Evolutionary conservation across 2,888 invertebrate genomes (phyloP), one percentile per base, ranked within the genome.

Genomic region (Polia nebulosa): DNA sequence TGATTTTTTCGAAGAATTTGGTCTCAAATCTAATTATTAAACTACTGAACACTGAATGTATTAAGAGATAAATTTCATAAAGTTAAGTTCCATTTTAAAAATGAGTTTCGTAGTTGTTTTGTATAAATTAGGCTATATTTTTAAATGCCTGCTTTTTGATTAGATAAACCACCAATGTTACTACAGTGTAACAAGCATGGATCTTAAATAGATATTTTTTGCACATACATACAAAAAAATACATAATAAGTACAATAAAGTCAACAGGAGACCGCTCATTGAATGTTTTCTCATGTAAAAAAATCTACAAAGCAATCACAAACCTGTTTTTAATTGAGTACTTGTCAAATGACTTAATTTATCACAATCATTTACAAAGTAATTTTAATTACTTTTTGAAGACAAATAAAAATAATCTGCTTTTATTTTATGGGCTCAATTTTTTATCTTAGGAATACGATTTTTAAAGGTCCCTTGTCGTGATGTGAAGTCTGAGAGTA

Each of bases 161-260:
- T 0, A n/a, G 0, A 41, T 52, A 51, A 1, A 66, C 27, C 17
- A 15, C 44, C 29, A 41, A n/a, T 61, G 60, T 73, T 64, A 64
- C 64, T 73, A 64, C 73, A 77, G 62, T 66, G 68, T 67, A 72
- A 56, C 51, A 63, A 72, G 52, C 51, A 9, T 63, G n/a, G 17
- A 36, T 36, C 13, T 25, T 58, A 53, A 47, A 52, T n/a, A 32
- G 1, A 52, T 27, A 49, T n/a, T 45, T 59, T 62, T 63, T 76
- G 49, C 67, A 72, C 63, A 60, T 55, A 67, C 67, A 60, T 45
- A 62, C 51, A 63, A 44, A 64, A 65, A 25, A 72, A 56, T 39
- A 59, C 7, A n/a, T 36, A 41, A 47, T 53, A 53, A 27, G 39
- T 62, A 62, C 55, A 65, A 56, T 65, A 8, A 45, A 61, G 20